phyloP scores from a whole-genome alignment of 2,113 vertebrate species.

The Trinectes maculatus region DNA sequence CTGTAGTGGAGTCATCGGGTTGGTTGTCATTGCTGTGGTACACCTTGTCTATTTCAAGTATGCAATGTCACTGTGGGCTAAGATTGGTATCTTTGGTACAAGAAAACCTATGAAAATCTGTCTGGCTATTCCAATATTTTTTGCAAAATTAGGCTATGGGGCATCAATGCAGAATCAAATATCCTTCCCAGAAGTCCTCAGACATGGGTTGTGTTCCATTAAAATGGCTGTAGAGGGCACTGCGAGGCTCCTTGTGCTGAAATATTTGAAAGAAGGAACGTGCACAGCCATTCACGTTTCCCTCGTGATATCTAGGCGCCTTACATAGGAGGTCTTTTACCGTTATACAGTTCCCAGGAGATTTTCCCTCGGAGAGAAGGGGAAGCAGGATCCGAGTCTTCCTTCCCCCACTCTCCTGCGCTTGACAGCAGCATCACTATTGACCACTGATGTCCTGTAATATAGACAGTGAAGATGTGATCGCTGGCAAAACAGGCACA shows the following conservation, averaged over 20 bases:
- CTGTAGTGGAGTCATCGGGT: constrained; percentile 51
- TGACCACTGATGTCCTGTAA: constrained; percentile 49
- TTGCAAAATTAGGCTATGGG: constrained; percentile 49
- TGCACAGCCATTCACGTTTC: constrained; percentile 20
- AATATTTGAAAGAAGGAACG: constrained; percentile 12
- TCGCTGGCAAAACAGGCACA: not conserved
- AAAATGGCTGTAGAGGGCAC: constrained; percentile 54
- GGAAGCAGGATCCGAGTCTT: constrained; percentile 13
- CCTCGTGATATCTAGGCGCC: constrained; percentile 38
- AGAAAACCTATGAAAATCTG: constrained; percentile 78
- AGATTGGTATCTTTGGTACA: constrained; percentile 63
- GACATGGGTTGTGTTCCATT: constrained; percentile 38
- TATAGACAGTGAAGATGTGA: constrained; percentile 14
- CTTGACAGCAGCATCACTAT: constrained; percentile 45
- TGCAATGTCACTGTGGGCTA: constrained; percentile 29
- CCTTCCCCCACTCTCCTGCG: constrained; percentile 21
- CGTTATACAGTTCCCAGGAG: constrained; percentile 47
- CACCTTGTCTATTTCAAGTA: constrained; percentile 43
- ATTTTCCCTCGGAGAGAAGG: constrained; percentile 17
- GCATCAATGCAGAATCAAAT: constrained; percentile 66
- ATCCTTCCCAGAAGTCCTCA: constrained; percentile 64
- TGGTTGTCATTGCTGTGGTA: constrained; percentile 62
- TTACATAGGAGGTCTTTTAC: constrained; percentile 36
- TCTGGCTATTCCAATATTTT: constrained; percentile 20
- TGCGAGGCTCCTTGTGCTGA: constrained; percentile 41